A percentile compares a stretch with the other conserved stretches of the same genome.
Conservation (phyloP, 2,888 invertebrate genomes). For the Drosophila pseudotalamancana region DNA sequence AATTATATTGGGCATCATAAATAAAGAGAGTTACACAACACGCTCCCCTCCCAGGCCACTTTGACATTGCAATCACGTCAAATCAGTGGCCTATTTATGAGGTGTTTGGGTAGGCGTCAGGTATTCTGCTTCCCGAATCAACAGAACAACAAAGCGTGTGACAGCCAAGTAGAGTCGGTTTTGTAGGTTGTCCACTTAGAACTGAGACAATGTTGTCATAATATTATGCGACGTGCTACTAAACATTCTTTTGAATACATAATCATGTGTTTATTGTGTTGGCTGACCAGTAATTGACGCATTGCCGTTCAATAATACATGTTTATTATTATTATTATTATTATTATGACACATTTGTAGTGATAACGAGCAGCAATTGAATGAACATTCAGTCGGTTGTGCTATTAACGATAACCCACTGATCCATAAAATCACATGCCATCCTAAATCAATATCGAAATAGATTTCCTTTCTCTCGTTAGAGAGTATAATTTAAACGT, state of each 20-base stretch:
- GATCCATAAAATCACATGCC: slow-evolving; percentile 40
- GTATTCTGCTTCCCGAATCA: slow-evolving; percentile 19
- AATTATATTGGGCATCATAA: slow-evolving; percentile 70
- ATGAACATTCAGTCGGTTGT: slow-evolving; percentile 2
- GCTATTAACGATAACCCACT: slow-evolving; percentile 23
- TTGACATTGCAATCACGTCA: slow-evolving; percentile 75
- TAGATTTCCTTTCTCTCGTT: slow-evolving; percentile 24
- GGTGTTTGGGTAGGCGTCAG: slow-evolving; percentile 24
- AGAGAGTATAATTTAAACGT: slow-evolving; percentile 9
- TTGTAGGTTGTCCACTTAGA: slow-evolving; percentile 21
- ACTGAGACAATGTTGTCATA: slow-evolving; percentile 16
- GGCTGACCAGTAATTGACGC: background rate
- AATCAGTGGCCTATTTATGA: slow-evolving; percentile 64
- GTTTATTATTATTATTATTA: slow-evolving; percentile 10
- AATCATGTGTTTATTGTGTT: background rate
- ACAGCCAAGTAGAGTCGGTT: slow-evolving; percentile 29
- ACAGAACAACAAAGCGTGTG: slow-evolving; percentile 56
- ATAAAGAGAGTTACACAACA: slow-evolving; percentile 62
- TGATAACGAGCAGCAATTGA: slow-evolving; percentile 11
- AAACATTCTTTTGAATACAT: slow-evolving; percentile 1
- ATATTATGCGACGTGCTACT: slow-evolving; percentile 13
- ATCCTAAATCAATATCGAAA: slow-evolving; percentile 5
- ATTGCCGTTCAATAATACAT: background rate
- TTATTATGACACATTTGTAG: slow-evolving; percentile 16
- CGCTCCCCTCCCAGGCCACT: slow-evolving; percentile 32